These are phyloP conservation scores for Peromyscus californicus DNA, from an alignment of 2,113 vertebrate genomes.

Conservation along the genomic window DNA sequence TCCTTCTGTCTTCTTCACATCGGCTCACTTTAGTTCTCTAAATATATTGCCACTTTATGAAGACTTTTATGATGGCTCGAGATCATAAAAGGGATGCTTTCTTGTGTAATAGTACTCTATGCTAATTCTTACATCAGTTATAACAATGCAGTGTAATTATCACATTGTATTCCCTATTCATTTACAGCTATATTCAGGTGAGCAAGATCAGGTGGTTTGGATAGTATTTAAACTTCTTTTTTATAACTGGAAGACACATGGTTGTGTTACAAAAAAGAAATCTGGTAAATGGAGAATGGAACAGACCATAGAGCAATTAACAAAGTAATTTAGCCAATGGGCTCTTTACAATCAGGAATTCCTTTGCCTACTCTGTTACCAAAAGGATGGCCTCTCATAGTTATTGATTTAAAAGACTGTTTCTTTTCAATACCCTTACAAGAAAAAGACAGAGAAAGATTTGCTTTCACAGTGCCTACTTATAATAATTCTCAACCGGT, in stretches of 20 bases:
- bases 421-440: too few relatives aligned
- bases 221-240: not conserved
- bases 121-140: not conserved
- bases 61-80: not conserved
- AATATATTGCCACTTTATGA: not conserved
- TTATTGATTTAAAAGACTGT: too few relatives aligned
- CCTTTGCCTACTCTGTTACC: too few relatives aligned
- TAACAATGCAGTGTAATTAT: not conserved
- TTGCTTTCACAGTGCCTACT: too few relatives aligned
- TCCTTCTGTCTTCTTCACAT: not conserved
- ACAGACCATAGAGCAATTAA: too few relatives aligned
- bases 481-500: too few relatives aligned
- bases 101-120: not conserved
- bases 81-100: not conserved
- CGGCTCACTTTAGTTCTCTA: not conserved
- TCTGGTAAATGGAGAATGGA: too few relatives aligned
- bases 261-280: too few relatives aligned
- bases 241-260: not conserved
- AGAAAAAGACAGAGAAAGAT: too few relatives aligned
- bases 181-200: not conserved
- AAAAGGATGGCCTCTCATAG: too few relatives aligned
- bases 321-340: too few relatives aligned
- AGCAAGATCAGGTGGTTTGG: not conserved
- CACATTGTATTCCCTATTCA: not conserved
- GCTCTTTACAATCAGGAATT: too few relatives aligned